Conservation (phyloP, 2,888 invertebrate genomes). For the Clistopyga incitator region DNA sequence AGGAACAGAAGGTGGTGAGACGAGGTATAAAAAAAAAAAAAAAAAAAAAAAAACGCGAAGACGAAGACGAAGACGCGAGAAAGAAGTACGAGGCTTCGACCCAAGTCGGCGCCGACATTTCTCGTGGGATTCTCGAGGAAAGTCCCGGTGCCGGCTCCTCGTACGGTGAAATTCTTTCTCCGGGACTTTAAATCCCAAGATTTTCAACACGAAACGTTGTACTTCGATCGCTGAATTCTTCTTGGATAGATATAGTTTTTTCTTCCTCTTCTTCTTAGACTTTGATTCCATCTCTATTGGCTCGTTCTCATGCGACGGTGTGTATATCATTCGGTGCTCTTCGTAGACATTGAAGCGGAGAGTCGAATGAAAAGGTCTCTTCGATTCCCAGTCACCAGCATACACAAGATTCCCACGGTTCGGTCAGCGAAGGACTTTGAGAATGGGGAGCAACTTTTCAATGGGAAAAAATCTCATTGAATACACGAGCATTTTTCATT, state of each 20-base stretch:
- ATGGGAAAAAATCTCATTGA: not conserved
- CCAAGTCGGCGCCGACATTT: conserved; percentile 1
- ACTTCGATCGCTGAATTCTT: conserved; percentile 26
- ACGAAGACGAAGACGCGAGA: not conserved
- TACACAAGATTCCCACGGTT: conserved; percentile 25
- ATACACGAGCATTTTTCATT: conserved; percentile 9
- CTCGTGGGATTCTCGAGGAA: conserved; percentile 6
- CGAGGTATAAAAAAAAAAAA: not conserved
- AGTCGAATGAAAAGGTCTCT: conserved; percentile 39
- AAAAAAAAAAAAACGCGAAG: no score
- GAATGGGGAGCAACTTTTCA: conserved; percentile 17
- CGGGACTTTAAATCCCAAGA: conserved; percentile 3
- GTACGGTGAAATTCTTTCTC: conserved; percentile 40
- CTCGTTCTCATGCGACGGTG: not conserved
- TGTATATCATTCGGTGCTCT: conserved; percentile 19
- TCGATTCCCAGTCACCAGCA: conserved; percentile 39
- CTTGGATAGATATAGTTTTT: conserved; percentile 3
- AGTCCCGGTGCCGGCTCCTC: conserved; percentile 2
- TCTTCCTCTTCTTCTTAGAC: conserved; percentile 2
- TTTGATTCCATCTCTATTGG: not conserved
- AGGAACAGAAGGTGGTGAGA: conserved; percentile 18
- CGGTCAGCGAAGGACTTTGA: not conserved
- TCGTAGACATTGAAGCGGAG: conserved; percentile 3
- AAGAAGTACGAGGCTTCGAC: not conserved
- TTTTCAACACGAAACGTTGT: conserved; percentile 3